phyloP scores from a whole-genome alignment of 2,888 invertebrate species.

The Ptychoptera albimana region DNA sequence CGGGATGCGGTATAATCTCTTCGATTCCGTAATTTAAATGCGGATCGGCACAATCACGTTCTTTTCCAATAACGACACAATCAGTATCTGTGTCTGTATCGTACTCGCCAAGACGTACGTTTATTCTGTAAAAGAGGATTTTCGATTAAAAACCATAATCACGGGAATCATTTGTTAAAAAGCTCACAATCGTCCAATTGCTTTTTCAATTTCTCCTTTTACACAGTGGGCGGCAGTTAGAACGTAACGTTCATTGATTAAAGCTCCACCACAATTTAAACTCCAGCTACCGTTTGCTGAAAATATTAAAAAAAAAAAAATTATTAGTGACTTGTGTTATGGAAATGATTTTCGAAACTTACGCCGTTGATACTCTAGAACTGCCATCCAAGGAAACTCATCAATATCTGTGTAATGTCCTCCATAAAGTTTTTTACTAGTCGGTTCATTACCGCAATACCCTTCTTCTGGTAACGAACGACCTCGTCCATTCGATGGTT shows the following conservation, averaged over 20 bases:
- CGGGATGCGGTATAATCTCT: conserved; percentile 45
- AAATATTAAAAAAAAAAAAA: not conserved
- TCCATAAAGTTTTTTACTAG: conserved; percentile 40
- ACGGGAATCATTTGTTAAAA: not conserved
- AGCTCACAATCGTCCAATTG: conserved; percentile 39
- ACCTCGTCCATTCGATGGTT: conserved; percentile 13
- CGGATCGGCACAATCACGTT: conserved; percentile 30
- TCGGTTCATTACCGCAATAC: conserved; percentile 20
- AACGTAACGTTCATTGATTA: conserved; percentile 35
- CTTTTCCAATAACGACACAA: conserved; percentile 36
- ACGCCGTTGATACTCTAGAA: conserved; percentile 50
- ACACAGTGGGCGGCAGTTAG: conserved; percentile 48
- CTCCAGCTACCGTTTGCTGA: not conserved
- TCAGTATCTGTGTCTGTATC: conserved; percentile 11
- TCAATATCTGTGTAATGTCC: conserved; percentile 42
- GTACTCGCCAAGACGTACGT: conserved; percentile 8
- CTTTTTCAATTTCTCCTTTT: conserved; percentile 31
- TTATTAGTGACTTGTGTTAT: not conserved
- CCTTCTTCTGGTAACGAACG: conserved; percentile 20
- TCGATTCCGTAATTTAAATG: conserved; percentile 44
- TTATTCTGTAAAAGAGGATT: conserved; percentile 3
- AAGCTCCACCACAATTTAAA: conserved; percentile 13
- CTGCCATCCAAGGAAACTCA: conserved; percentile 54
- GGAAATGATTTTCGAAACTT: conserved; percentile 16
- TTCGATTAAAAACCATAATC: not conserved